Evolutionary conservation across 1,140 invertebrate species (phyloP), one percentile per base, ranked within the genome.

Genomic region (Drosophila bocqueti): DNA sequence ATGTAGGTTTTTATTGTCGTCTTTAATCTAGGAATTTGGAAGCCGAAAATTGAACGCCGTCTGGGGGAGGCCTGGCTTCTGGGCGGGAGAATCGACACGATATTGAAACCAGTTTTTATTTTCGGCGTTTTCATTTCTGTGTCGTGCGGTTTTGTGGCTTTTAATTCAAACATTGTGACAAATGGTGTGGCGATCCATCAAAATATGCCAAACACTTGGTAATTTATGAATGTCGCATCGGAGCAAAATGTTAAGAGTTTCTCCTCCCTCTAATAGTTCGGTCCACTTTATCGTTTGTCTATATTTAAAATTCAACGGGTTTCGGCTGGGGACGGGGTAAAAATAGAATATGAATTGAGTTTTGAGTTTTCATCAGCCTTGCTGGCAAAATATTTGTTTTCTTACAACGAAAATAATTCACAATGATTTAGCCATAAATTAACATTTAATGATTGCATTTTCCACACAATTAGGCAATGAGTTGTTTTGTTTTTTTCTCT

Each of bases 121-220:
- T 49, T 66, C 38, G 52, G 62, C 34, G 1, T 36, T 36, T 36
- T 31, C 50, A 21, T 24, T 45, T 76, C 9, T 66, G 54, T 55
- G 52, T 55, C 52, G 52, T 38, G 52, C 18, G 9, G 34, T 72
- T 49, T 72, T 50, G 69, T 73, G 69, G 52, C 54, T 72, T 72
- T 73, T 50, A 34, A 58, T 40, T 46, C 42, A 34, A 54, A 76
- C 61, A 76, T 76, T 59, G 54, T 76, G 74, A 76, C 54, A 76
- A 76, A 76, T 76, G 54, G 62, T 46, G 40, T 26, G 38, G 24
- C 46, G 46, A 75, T 75, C 71, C 58, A 64, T 62, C 59, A 67
- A 66, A 76, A 76, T 76, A 36, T 76, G 74, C 54, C 73, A 66
- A 76, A 67, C 74, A 76, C 75, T 76, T 60, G 36, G 24, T 59